Evolutionary conservation across 2,888 invertebrate genomes (phyloP).

Genomic region (Calameuta filiformis): DNA sequence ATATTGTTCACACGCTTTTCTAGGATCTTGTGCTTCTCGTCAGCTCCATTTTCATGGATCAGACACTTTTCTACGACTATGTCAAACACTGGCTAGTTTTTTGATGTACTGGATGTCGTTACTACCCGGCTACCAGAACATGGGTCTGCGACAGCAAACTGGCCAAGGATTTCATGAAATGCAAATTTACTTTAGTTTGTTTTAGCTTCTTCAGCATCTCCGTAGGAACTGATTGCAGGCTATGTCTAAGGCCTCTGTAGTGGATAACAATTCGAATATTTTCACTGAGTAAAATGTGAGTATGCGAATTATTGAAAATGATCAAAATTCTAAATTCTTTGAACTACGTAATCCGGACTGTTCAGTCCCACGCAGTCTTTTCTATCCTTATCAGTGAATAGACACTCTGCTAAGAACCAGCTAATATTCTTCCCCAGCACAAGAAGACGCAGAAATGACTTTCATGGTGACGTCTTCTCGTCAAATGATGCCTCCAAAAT

Average conservation of each 20-base stretch:
- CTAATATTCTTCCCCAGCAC: too few species aligned
- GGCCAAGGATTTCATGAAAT: conserved; percentile 28
- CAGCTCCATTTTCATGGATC: conserved; percentile 25
- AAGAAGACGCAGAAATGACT: too few species aligned
- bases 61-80: conserved; percentile 33
- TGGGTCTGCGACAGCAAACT: conserved; percentile 25
- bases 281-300: not conserved
- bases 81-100: conserved; percentile 25
- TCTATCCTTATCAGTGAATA: conserved; percentile 6
- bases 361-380: conserved; percentile 24
- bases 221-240: conserved; percentile 24
- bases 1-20: conserved; percentile 20
- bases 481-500: too few species aligned
- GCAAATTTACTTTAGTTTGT: conserved; percentile 18
- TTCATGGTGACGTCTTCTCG: too few species aligned
- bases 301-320: too few species aligned
- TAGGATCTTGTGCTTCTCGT: conserved; percentile 17
- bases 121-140: conserved; percentile 27
- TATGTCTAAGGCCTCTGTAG: conserved; percentile 24
- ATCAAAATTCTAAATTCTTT: too few species aligned
- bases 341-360: conserved; percentile 14
- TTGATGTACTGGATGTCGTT: conserved; percentile 23
- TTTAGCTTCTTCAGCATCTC: conserved; percentile 19
- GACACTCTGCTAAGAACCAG: too few species aligned
- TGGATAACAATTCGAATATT: conserved; percentile 23